Conservation (phyloP, 2,888 invertebrate species). For the Drosophila fungiperda region DNA sequence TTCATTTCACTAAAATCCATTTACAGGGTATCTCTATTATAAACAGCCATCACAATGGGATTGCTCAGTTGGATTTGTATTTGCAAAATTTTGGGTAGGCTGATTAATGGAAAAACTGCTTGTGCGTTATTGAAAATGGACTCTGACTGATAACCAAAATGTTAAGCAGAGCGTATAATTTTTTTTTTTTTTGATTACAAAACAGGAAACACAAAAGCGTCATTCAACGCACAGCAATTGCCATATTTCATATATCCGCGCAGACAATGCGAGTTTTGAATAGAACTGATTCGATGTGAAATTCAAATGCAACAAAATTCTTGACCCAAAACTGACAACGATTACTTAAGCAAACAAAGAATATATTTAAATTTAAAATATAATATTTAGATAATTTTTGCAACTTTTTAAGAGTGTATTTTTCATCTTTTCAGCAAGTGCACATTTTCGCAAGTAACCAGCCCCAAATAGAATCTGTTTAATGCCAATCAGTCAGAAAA, state of each 20-base stretch:
- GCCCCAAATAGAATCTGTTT: slow-evolving; percentile 18
- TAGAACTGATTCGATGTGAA: background rate
- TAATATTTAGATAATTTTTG: background rate
- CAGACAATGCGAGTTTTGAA: slow-evolving; percentile 6
- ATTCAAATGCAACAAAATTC: background rate
- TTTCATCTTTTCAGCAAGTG: slow-evolving; percentile 13
- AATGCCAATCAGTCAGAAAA: slow-evolving; percentile 47
- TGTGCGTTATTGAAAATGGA: slow-evolving; percentile 41
- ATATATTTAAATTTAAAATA: background rate
- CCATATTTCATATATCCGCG: slow-evolving; percentile 13
- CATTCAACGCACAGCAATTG: slow-evolving; percentile 10
- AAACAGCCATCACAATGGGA: background rate
- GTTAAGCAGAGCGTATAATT: slow-evolving; percentile 62
- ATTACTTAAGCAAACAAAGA: background rate
- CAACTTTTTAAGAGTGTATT: background rate
- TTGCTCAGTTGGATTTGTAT: slow-evolving; percentile 1
- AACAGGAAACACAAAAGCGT: slow-evolving; percentile 20
- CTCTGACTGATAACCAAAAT: slow-evolving; percentile 60
- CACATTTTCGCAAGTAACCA: background rate
- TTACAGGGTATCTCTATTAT: slow-evolving; percentile 25
- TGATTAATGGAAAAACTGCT: slow-evolving; percentile 25
- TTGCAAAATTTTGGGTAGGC: slow-evolving; percentile 8
- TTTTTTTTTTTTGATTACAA: slow-evolving; percentile 13
- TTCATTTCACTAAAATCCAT: background rate
- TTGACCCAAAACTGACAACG: background rate